Evolutionary conservation across 2,888 invertebrate species (phyloP).

Genomic region (Melipona beecheii): DNA sequence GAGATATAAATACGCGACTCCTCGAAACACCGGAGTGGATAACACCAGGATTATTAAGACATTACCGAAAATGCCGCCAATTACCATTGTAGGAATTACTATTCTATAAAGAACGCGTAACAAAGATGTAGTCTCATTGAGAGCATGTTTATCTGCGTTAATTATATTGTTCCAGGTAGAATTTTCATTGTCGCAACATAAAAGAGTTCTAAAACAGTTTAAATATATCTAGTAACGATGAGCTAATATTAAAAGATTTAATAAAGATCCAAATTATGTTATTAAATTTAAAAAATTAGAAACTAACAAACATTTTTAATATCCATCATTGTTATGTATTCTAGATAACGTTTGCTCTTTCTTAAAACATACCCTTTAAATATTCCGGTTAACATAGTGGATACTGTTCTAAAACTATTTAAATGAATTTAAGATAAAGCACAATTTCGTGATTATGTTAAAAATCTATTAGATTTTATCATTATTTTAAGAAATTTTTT

Average conservation of each 20-base stretch:
- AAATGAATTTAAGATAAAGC: not conserved
- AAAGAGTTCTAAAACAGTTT: conserved; percentile 47
- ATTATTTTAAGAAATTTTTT: not conserved
- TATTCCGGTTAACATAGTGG: conserved; percentile 61
- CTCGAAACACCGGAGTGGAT: conserved; percentile 58
- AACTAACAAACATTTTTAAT: not conserved
- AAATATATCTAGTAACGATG: not conserved
- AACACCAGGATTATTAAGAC: conserved; percentile 53
- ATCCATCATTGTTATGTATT: not conserved
- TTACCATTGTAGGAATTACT: conserved; percentile 54
- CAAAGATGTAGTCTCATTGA: conserved; percentile 17
- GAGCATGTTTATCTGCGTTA: conserved; percentile 19
- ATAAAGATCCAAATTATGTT: not conserved
- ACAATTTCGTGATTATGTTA: not conserved
- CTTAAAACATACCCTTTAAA: conserved; percentile 58
- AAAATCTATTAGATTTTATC: not conserved
- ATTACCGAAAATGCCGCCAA: conserved; percentile 58
- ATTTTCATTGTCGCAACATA: conserved; percentile 62
- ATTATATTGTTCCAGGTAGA: conserved; percentile 24
- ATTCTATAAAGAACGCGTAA: conserved; percentile 47
- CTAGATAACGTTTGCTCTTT: not conserved
- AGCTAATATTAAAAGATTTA: not conserved
- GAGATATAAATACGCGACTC: conserved; percentile 60
- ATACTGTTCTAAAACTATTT: conserved; percentile 16
- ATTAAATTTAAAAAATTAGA: not conserved